Conservation (phyloP, 1,140 invertebrate genomes). For the Ladona fulva region DNA sequence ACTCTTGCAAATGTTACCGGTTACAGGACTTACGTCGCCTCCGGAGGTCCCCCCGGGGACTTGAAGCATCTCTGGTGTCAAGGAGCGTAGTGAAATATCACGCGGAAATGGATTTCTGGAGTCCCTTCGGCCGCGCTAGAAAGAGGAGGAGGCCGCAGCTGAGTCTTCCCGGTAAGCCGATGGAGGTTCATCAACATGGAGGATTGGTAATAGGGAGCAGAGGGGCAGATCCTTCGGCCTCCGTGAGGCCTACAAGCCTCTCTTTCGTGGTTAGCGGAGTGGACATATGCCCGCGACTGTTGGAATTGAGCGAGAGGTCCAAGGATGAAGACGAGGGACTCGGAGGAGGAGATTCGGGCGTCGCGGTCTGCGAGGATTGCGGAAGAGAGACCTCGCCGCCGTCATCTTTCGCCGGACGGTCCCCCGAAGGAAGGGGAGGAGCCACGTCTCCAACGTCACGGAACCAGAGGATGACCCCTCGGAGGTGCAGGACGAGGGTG, state of each 20-base stretch:
- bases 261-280: not conserved
- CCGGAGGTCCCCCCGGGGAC: no score
- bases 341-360: not conserved
- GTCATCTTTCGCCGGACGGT: not conserved
- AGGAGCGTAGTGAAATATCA: no score
- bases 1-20: no score
- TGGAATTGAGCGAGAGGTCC: not conserved
- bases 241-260: not conserved
- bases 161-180: not conserved
- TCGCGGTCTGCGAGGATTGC: not conserved
- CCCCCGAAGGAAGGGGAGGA: not conserved
- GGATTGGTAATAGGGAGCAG: not conserved
- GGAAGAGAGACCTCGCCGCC: not conserved
- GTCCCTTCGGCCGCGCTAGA: not conserved
- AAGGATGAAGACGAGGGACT: not conserved
- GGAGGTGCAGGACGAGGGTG: no score
- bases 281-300: not conserved
- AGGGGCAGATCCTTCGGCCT: not conserved
- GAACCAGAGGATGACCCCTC: not conserved
- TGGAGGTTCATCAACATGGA: not conserved
- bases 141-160: not conserved
- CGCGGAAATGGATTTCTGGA: not conserved
- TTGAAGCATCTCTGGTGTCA: no score
- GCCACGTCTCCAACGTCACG: not conserved
- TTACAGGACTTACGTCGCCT: no score